These are phyloP conservation scores for Callorhinus ursinus DNA, from an alignment of 2,113 vertebrate genomes.

Conservation along the genomic window DNA sequence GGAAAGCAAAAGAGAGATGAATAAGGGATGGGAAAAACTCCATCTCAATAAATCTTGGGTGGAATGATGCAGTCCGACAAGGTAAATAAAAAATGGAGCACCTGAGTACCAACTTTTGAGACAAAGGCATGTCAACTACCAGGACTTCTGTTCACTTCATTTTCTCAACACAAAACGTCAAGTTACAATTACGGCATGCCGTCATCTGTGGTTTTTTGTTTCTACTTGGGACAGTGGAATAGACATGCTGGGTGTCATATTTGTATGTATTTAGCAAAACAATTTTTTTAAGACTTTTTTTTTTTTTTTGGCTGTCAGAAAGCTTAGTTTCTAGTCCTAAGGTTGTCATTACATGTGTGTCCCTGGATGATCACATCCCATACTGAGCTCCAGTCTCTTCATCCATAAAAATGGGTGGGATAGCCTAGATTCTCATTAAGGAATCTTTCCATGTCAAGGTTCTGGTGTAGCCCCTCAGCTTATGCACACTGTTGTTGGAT, in stretches of 20 bases:
- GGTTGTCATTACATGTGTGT: not conserved
- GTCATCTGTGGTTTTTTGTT: not conserved
- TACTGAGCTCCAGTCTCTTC: not conserved
- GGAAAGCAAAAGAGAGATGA: not conserved
- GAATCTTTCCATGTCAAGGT: not conserved
- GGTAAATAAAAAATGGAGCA: not conserved
- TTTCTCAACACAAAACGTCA: slow-evolving; percentile 43
- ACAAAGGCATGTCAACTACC: accelerated
- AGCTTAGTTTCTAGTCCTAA: not conserved
- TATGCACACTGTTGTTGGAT: not conserved
- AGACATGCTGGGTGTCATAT: not conserved
- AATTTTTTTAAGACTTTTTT: not conserved
- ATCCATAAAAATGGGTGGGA: not conserved
- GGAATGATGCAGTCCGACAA: slow-evolving; percentile 17
- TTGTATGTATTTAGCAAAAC: slow-evolving; percentile 27
- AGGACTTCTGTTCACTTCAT: not conserved
- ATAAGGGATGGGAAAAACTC: not conserved
- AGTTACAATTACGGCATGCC: slow-evolving; percentile 28
- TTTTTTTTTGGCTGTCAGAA: not conserved
- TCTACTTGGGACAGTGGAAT: not conserved
- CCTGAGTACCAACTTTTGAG: not conserved
- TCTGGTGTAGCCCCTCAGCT: not conserved
- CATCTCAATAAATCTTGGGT: not conserved
- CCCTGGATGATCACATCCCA: not conserved
- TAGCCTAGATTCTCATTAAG: not conserved